Evolutionary conservation across 2,888 invertebrate species (phyloP), one percentile per base, ranked within the genome.

Genomic region (Drosophila paramelanica): DNA sequence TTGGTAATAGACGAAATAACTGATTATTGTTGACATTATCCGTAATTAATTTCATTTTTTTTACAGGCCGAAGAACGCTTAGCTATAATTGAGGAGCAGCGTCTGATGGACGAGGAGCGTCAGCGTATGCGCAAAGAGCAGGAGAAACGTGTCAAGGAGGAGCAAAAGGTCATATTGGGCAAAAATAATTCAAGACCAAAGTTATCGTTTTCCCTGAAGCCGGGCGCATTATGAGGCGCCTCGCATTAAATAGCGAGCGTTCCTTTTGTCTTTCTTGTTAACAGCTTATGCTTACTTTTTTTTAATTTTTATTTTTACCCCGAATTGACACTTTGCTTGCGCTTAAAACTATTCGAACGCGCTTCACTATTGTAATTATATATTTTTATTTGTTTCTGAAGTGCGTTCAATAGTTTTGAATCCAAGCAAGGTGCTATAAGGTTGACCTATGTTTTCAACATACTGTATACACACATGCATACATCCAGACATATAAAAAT

Each of bases 121-220:
- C 98, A 98, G 92, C 96, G 95, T 91, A 94, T 98, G 93, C 96
- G 97, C 91, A 97, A 97, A 93, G 98, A 98, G 93, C 97, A 98
- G 92, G 97, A 98, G 91, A 97, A 96, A 90, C 95, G 97, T 88
- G 94, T 96, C 67, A 98, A 97, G 93, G 97, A 98, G 92, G 98
- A 98, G 93, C 98, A 99, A 93, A 98, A 98, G 94, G 97, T 98
- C 93, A 98, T 99, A 89, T 94, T 98, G 89, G 98, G 98, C 84
- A 98, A 98, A 94, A 98, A 98, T 93, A 98, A 98, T 94, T 98
- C 98, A 67, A 95, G 98, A 92, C 98, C 98, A 71, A 98, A 98
- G 93, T 93, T 99, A 81, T 98, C 98, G 57, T 99, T 99, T 93
- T 95, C 96, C 55, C 93, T 98, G 81, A 97, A 97, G 93, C 96